These are phyloP conservation scores for Trachelus iudaicus DNA, from an alignment of 2,888 invertebrate genomes.

Conservation along the genomic window DNA sequence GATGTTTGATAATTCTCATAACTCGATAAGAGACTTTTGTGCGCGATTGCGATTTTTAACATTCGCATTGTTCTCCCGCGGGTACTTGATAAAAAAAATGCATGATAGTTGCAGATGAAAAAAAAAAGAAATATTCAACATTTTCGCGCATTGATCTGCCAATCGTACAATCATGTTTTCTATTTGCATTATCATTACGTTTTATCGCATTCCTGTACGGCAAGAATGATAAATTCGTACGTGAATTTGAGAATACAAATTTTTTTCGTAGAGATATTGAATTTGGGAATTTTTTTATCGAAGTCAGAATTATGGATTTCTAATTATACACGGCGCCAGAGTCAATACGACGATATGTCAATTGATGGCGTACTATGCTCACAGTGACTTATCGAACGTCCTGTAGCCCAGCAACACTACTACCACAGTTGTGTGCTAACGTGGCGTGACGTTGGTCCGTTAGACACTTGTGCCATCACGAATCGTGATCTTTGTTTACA, in stretches of 20 bases:
- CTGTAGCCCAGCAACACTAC: not conserved
- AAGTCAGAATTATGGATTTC: not conserved
- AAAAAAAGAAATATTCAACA: not conserved
- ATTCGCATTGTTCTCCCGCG: not conserved
- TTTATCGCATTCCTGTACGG: not conserved
- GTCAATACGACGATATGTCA: not conserved
- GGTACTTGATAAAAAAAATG: not conserved
- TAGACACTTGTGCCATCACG: conserved; percentile 21
- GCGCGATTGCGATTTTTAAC: not conserved
- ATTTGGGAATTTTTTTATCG: too few species aligned
- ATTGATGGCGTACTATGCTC: not conserved
- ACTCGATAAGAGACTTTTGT: not conserved
- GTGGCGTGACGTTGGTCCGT: conserved; percentile 45
- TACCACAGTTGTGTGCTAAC: conserved; percentile 31
- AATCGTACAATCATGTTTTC: too few species aligned
- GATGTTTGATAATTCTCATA: not conserved
- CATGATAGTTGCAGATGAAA: not conserved
- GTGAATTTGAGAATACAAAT: too few species aligned
- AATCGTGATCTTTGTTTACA: conserved; percentile 32
- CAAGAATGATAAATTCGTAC: not conserved
- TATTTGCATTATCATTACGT: too few species aligned
- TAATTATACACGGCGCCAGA: not conserved
- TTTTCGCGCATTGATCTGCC: not conserved
- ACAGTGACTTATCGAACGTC: not conserved
- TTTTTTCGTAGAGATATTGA: too few species aligned